Percentiles rank a stretch among this genome's conserved stretches.
Evolutionary conservation across 1,140 invertebrate genomes (phyloP).

Genomic region (Homarus americanus): DNA sequence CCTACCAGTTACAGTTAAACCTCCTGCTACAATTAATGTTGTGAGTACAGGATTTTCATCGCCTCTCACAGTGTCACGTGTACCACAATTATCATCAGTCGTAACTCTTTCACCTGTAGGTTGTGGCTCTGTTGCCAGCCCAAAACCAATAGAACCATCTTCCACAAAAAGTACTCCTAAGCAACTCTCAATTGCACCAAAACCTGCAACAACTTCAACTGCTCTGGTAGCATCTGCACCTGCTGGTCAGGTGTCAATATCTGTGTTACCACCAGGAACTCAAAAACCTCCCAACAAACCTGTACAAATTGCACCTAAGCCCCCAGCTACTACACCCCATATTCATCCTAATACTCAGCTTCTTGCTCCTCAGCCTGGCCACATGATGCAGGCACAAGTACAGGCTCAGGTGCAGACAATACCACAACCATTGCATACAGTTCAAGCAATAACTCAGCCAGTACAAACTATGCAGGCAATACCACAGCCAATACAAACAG

Average conservation of each 20-base stretch:
- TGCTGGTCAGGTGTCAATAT: constrained; percentile 35
- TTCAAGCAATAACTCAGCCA: constrained; percentile 67
- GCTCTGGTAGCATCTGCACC: constrained; percentile 19
- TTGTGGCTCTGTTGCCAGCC: constrained; percentile 33
- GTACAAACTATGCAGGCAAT: constrained; percentile 68
- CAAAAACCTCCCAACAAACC: constrained; percentile 67
- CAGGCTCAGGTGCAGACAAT: constrained; percentile 58
- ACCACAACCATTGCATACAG: constrained; percentile 58
- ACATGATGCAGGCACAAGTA: constrained; percentile 65
- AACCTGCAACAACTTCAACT: constrained; percentile 58
- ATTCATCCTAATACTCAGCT: constrained; percentile 54
- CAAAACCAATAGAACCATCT: constrained; percentile 43
- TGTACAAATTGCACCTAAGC: constrained; percentile 74
- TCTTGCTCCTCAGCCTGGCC: constrained; percentile 59
- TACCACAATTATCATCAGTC: constrained; percentile 43
- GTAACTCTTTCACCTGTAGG: constrained; percentile 51
- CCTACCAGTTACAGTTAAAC: constrained; percentile 49
- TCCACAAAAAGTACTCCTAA: constrained; percentile 59
- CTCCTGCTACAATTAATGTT: constrained; percentile 54
- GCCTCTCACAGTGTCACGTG: constrained; percentile 14
- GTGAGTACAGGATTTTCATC: constrained; percentile 25
- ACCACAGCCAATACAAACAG: constrained; percentile 66
- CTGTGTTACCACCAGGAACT: constrained; percentile 50
- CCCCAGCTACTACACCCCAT: constrained; percentile 48
- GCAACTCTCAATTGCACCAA: constrained; percentile 73